Evolutionary conservation across 1,140 invertebrate species (phyloP).

Genomic region (Microplitis mediator): DNA sequence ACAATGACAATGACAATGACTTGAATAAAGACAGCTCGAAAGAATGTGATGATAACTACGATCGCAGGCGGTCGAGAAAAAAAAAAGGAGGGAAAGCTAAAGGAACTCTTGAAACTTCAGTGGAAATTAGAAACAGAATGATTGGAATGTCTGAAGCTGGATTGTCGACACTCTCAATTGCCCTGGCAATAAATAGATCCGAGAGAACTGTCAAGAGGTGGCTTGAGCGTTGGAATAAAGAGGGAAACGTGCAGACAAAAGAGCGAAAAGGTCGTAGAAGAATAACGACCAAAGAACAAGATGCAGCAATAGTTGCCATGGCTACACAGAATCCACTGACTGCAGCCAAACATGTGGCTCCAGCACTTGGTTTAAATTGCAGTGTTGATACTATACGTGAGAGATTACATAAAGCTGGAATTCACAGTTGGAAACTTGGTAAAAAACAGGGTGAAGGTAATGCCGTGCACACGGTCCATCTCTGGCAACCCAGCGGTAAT

Average conservation of each 20-base stretch:
- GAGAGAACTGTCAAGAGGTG: constrained; percentile 59
- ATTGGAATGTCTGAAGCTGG: constrained; percentile 62
- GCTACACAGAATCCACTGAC: constrained; percentile 58
- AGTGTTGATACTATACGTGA: constrained; percentile 60
- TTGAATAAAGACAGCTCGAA: constrained; percentile 31
- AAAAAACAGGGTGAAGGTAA: constrained; percentile 60
- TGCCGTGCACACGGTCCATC: constrained; percentile 56
- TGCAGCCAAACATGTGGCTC: constrained; percentile 58
- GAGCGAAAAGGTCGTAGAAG: constrained; percentile 58
- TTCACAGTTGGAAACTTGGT: constrained; percentile 60
- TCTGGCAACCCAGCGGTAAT: constrained; percentile 60
- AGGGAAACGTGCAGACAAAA: constrained; percentile 60
- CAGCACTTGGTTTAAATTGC: constrained; percentile 57
- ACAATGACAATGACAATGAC: constrained; percentile 30
- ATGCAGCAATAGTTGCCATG: constrained; percentile 58
- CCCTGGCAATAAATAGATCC: constrained; percentile 59
- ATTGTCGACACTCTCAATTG: constrained; percentile 58
- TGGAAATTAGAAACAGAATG: constrained; percentile 60
- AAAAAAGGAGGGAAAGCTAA: constrained; percentile 60
- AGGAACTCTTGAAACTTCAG: constrained; percentile 58
- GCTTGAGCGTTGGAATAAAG: constrained; percentile 59
- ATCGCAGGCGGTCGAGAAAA: constrained; percentile 31
- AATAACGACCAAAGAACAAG: constrained; percentile 60
- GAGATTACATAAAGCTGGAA: constrained; percentile 58
- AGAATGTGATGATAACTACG: constrained; percentile 8